Evolutionary conservation across 2,888 invertebrate species (phyloP), one percentile per base, ranked within the genome.

Genomic region (Merodon equestris): DNA sequence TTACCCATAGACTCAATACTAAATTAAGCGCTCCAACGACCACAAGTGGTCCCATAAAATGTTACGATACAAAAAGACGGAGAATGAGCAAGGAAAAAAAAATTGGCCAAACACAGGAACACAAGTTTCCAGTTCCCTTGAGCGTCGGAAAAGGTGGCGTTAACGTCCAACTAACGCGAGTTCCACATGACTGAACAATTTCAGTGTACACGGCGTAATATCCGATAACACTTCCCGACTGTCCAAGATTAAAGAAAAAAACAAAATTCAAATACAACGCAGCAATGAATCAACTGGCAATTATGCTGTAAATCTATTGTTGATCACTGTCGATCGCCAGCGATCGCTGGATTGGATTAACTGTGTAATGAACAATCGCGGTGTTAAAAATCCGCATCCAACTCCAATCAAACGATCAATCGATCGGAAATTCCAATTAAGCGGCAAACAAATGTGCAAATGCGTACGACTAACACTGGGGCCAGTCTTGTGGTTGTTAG

Each of bases 391-490:
- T 77, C 67, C 77, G 73, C 77, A 63, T 73, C 77, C 73, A 77
- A 56, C 50, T 73, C 73, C 77, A 77, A 77, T 77, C 77, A 73
- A 51, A 63, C 67, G 77, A 77, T 77, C 77, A 77, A 77, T 77
- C 61, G 73, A 77, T 77, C 77, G 77, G 73, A 77, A 77, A 77
- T 73, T 73, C 77, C 77, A 77, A 77, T 77, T 77, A 77, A 77
- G 77, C 67, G 73, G 77, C 77, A 77, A 77, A 73, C 77, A 73
- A 77, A 77, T 77, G 77, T 77, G 77, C 73, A 73, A 73, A 77
- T 77, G 77, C 77, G 73, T 77, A 40, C 56, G 64, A 51, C 14
- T 76, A 40, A 17, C 34, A 14, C 27, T 7, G 58, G 14, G 18
- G 48, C 9, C 34, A 15, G 4, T 27, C 45, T 9, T 9, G n/a